Evolutionary conservation across 2,888 invertebrate genomes (phyloP), one percentile per base, ranked within the genome.

Genomic region (Drosophila dives): DNA sequence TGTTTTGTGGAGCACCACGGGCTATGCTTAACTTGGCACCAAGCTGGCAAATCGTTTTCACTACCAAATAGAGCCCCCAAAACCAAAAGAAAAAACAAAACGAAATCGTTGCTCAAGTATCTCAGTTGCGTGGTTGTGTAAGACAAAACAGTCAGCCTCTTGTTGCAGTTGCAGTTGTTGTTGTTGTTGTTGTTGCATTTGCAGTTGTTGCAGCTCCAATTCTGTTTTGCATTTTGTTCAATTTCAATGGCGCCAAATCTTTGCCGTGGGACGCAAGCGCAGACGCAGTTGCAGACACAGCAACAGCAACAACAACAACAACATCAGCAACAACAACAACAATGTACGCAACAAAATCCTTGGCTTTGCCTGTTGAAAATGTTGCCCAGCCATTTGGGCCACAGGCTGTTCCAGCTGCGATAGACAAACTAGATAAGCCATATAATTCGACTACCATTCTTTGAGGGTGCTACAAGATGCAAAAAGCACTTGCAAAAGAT

Each of bases 11-110:
- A 38, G 69, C 63, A 75, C 81, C 80, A 72, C 59, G 56, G 76
- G 86, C 84, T 78, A 89, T 86, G 89, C 86, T 89, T 89, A 85
- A 83, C 85, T 85, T 85, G 86, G 84, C 85, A 85, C 89, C 86
- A 79, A 81, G 69, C 86, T 85, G 85, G 85, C 85, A 85, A 85
- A 85, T 85, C 85, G 85, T 85, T 85, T 83, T 81, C 87, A 86
- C 83, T 89, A 77, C 85, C 85, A 85, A 85, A 88, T 78, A 77
- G 82, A 82, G 85, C n/a, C 67, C 62, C 73, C 72, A 66, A 72
- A 68, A 65, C 49, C 54, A 61, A 76, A 61, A 72, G 72, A 20
- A 23, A 23, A 23, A 23, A 23, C 53, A 36, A 26, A 75, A 64
- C 71, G 51, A 79, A 56, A 56, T 65, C 54, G 74, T 71, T 79